phyloP scores from a whole-genome alignment of 2,113 vertebrate genomes.

The Aspidoscelis tigris region DNA sequence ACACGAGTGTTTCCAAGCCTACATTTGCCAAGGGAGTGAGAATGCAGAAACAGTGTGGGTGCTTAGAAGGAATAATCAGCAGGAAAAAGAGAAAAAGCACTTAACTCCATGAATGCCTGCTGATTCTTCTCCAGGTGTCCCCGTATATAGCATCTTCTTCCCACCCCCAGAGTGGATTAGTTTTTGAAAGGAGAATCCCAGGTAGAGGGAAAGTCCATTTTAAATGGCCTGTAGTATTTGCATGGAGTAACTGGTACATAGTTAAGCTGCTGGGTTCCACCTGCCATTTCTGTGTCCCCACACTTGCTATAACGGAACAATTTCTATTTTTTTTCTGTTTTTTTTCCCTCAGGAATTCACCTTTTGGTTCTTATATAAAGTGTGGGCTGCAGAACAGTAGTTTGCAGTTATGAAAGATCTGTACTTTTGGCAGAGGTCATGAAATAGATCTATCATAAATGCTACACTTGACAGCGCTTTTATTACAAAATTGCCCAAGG shows the following conservation, averaged over 20 bases:
- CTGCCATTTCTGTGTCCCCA: not conserved
- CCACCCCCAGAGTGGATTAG: not conserved
- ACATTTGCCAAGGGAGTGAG: not conserved
- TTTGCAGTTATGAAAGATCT: not conserved
- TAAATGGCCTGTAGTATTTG: not conserved
- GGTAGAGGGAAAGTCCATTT: not conserved
- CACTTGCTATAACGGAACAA: not conserved
- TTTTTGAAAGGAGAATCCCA: not conserved
- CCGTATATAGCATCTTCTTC: not conserved
- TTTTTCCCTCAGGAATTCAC: not conserved
- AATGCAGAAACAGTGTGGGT: not conserved
- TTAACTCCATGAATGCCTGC: not conserved
- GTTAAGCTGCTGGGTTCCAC: not conserved
- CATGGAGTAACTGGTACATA: not conserved
- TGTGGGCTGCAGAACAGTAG: not conserved
- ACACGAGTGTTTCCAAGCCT: not conserved
- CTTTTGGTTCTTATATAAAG: not conserved
- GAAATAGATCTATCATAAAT: slow-evolving; percentile 14
- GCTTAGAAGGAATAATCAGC: not conserved
- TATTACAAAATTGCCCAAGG: slow-evolving; percentile 21
- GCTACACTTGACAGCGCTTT: slow-evolving; percentile 28
- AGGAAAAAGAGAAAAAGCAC: not conserved
- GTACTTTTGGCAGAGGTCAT: not conserved
- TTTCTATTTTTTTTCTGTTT: too few relatives aligned
- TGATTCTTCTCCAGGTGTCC: not conserved